Evolutionary conservation across 2,113 vertebrate species (phyloP), one percentile per base, ranked within the genome.

Genomic region (Limnothrissa miodon): DNA sequence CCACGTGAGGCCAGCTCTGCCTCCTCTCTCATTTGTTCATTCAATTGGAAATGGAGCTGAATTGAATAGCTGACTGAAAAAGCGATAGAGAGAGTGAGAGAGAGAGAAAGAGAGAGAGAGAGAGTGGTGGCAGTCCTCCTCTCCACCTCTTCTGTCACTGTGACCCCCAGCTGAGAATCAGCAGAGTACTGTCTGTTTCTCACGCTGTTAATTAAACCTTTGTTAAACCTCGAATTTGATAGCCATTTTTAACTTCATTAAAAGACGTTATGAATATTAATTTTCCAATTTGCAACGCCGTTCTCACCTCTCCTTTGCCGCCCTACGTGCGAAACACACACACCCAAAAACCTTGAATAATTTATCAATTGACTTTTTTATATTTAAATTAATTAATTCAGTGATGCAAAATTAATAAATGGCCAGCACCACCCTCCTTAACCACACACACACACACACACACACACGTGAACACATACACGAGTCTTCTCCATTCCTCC

Each of bases 251-350:
- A 93, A 93, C 93, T 94, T 96, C 90, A 93, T 95, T 87, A 86
- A 93, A 95, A 90, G 90, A 95, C 93, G 94, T 96, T 92, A 97
- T 98, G 93, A 97, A 98, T 98, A 97, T 97, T 97, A 97, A 99
- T 97, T 90, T 94, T 92, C 90, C 92, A 90, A 95, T 96, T 95
- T 94, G 93, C 90, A 92, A 90, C 89, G 86, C 66, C 15, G 87
- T 87, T 85, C 87, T 92, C 90, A 92, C 91, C 91, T 93, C 90
- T 90, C 80, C 79, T 94, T 95, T 93, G 91, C 86, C 29, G 56
- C 83, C 86, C 88, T 87, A 62, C 79, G 85, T 88, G 89, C 85
- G 89, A 93, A 91, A 82, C 84, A 85, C 80, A 86, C 82, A 85
- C 78, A 86, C 81, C 90, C 87, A 86, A 96, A 95, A 96, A 91